These are phyloP conservation scores for Parambassis ranga DNA, from an alignment of 2,797 vertebrate species.

Conservation along the genomic window DNA sequence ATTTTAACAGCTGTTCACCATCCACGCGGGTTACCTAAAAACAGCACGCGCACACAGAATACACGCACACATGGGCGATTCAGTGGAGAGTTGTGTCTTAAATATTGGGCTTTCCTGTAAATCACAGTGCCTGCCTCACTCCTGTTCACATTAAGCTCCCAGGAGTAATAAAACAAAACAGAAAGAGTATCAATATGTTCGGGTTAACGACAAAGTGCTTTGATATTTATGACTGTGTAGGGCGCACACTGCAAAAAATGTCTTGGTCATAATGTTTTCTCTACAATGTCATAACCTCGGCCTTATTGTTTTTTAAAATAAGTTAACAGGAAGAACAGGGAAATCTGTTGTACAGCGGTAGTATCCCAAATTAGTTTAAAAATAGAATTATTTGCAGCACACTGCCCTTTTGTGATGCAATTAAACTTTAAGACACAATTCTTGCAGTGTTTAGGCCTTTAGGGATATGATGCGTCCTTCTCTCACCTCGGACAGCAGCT, in stretches of 20 bases:
- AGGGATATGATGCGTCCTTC: not conserved
- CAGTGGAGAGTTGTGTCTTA: constrained; percentile 58
- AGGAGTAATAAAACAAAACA: constrained; percentile 69
- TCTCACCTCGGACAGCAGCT: constrained; percentile 96
- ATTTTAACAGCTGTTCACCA: constrained; percentile 91
- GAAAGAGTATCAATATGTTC: constrained; percentile 71
- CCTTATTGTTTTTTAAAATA: too few relatives aligned
- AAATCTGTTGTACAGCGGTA: too few relatives aligned
- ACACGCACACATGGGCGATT: constrained; percentile 16
- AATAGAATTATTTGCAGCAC: too few relatives aligned
- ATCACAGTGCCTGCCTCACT: constrained; percentile 60
- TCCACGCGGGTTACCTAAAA: constrained; percentile 93
- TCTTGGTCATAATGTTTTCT: constrained; percentile 5
- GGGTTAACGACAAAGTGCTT: constrained; percentile 61
- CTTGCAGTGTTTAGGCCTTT: constrained; percentile 2
- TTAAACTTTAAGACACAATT: not conserved
- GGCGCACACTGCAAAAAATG: constrained; percentile 37
- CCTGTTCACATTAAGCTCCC: constrained; percentile 48
- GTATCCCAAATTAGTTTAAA: too few relatives aligned
- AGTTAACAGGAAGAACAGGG: not conserved
- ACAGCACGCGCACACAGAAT: constrained; percentile 10
- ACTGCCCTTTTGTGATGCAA: not conserved
- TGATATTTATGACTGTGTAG: constrained; percentile 56
- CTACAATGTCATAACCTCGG: not conserved
- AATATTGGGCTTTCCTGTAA: constrained; percentile 61